phyloP scores from a whole-genome alignment of 2,888 invertebrate species.

The Sabatieria punctata region DNA sequence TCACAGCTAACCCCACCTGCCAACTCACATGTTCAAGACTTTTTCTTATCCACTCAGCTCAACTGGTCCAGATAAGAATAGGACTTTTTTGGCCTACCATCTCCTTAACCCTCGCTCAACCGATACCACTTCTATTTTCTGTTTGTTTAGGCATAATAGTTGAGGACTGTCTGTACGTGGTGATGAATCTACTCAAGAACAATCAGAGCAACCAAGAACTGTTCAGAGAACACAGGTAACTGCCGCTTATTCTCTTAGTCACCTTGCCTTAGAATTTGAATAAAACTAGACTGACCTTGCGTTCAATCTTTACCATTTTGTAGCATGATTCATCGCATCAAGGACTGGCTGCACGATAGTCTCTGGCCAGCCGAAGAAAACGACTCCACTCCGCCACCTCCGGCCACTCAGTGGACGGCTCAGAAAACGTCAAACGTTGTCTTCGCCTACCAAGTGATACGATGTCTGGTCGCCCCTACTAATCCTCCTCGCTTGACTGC shows the following conservation, averaged over 20 bases:
- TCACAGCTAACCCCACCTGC: too few species aligned
- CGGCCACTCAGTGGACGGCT: too few species aligned
- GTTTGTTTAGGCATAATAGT: constrained; percentile 56
- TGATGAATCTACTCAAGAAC: constrained; percentile 78
- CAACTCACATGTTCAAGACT: too few species aligned
- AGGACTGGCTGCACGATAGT: constrained; percentile 56
- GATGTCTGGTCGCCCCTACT: constrained; percentile 78
- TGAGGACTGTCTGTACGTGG: constrained; percentile 81
- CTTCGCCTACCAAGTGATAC: constrained; percentile 66
- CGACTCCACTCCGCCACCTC: too few species aligned
- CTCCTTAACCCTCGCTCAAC: too few species aligned
- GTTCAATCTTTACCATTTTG: too few species aligned
- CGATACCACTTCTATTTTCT: too few species aligned
- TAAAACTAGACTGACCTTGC: too few species aligned
- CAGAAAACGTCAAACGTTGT: constrained; percentile 88
- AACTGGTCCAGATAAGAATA: too few species aligned
- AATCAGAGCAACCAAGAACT: constrained; percentile 95
- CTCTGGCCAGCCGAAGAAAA: constrained; percentile 33
- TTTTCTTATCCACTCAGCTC: not conserved
- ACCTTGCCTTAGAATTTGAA: too few species aligned
- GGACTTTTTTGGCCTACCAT: not conserved
- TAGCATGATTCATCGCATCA: constrained; percentile 72
- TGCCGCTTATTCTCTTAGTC: too few species aligned
- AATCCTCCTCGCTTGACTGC: constrained; percentile 61
- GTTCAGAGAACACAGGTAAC: constrained; percentile 76